phyloP scores from a whole-genome alignment of 2,797 vertebrate species.

The Aulostomus chinensis region DNA sequence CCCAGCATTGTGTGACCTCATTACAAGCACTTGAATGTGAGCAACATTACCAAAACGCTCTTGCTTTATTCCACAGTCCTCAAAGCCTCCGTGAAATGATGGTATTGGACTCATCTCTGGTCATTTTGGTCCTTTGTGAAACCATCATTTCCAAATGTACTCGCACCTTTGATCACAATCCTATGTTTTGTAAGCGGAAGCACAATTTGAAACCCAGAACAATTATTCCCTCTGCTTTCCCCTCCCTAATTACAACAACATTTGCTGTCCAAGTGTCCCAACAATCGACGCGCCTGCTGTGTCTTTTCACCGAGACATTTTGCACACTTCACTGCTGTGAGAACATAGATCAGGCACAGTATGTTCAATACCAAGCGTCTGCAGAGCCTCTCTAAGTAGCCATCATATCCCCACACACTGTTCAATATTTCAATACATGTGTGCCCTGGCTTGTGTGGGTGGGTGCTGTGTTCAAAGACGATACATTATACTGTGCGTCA shows the following conservation, averaged over 20 bases:
- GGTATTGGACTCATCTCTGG: too few relatives aligned
- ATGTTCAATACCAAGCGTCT: constrained; percentile 1
- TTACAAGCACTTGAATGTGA: too few relatives aligned
- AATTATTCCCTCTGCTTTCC: background rate
- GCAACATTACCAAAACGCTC: too few relatives aligned
- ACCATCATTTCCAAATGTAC: too few relatives aligned
- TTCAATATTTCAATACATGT: constrained; percentile 9
- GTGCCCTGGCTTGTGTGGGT: background rate
- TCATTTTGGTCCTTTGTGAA: too few relatives aligned
- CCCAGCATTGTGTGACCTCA: too few relatives aligned
- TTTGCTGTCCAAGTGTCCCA: background rate
- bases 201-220: background rate
- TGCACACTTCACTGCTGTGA: constrained; percentile 5
- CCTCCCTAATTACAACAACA: background rate
- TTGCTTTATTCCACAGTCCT: too few relatives aligned
- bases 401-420: constrained; percentile 9
- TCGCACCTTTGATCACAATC: background rate
- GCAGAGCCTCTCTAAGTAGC: constrained; percentile 18
- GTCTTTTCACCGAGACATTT: constrained; percentile 1
- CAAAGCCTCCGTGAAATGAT: too few relatives aligned
- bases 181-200: background rate
- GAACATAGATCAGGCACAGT: constrained; percentile 12
- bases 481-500: too few relatives aligned
- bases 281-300: background rate
- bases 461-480: background rate